Base-by-base conservation (phyloP, 2,113 vertebrate genomes). In the Oxygymnocypris stewartii region DNA sequence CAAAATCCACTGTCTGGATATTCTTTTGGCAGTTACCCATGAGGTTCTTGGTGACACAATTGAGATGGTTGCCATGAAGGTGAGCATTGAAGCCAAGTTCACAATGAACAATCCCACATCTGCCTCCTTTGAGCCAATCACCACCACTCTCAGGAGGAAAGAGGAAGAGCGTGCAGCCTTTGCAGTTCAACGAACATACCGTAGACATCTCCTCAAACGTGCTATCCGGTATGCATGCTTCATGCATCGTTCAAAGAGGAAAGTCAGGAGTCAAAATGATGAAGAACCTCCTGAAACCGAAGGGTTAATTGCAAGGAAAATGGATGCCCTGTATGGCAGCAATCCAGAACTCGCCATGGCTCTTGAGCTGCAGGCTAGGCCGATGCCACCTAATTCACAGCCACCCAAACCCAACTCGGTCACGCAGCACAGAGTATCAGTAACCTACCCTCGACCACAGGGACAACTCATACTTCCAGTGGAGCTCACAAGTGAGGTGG, bases 1-100 rank as follows among this genome's bases (percentile, higher is more conserved):
- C 93, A 96, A 97, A 92, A 97, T 99, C 91, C 97, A 99, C 93
- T 99, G 96, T 86, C 91, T 99, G 90, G 98, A 99, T 49, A 96
- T 99, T 85, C 94, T 99, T 69, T 92, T 97, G 88, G 98, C 97
- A 4, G 94, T 99, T 84, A 99, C 97, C 2, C 96, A 98, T 90
- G 95, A 97, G 91, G 97, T 99, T 0, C 86, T 99, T 89, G 98
- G 98, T 0, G 97, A 99, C 92, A 98, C 97, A 0, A 95, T 96
- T 73, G 98, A 99, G 87, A 99, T 99, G 97, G 96, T 95, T 1
- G 95, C 97, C 23, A 95, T 99, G 92, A 96, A 96, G 86, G 93
- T 93, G 86, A 98, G 97, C 91, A 98, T 99, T 87, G 95, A 98
- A 91, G 95, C 96, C 79, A 99, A 97, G 86, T 99, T 99, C 91